Conservation (phyloP, 2,888 invertebrate genomes). For the Limenitis camilla region DNA sequence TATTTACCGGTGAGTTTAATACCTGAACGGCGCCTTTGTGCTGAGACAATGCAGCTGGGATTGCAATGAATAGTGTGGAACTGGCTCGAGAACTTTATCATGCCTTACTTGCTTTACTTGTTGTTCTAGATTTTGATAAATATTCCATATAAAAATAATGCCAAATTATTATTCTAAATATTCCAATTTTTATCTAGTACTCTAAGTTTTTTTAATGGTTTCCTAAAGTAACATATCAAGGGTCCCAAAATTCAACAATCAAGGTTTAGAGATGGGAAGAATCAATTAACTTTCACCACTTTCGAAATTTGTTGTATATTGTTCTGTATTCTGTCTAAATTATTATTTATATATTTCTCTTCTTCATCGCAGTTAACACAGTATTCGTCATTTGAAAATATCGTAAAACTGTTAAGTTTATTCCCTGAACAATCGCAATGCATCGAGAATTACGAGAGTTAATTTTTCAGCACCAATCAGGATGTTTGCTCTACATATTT, state of each 20-base stretch:
- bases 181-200: too few species aligned
- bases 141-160: background rate
- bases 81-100: conserved; percentile 4
- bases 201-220: too few species aligned
- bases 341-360: too few species aligned
- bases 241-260: too few species aligned
- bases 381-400: background rate
- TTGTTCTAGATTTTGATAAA: background rate
- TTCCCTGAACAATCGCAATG: conserved; percentile 1
- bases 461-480: conserved; percentile 25
- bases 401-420: conserved; percentile 1
- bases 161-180: background rate
- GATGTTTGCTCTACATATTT: conserved; percentile 21
- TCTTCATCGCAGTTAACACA: too few species aligned
- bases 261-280: too few species aligned
- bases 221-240: too few species aligned
- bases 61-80: conserved; percentile 11
- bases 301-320: too few species aligned
- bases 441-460: conserved; percentile 17
- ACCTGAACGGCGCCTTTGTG: conserved; percentile 14
- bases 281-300: too few species aligned
- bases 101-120: background rate
- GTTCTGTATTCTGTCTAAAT: too few species aligned
- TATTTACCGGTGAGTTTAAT: conserved; percentile 10
- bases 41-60: conserved; percentile 12